A percentile compares a stretch with the other conserved stretches of the same genome.
These are phyloP conservation scores for Syngnathus typhle DNA, from an alignment of 2,113 vertebrate species.

Conservation along the genomic window DNA sequence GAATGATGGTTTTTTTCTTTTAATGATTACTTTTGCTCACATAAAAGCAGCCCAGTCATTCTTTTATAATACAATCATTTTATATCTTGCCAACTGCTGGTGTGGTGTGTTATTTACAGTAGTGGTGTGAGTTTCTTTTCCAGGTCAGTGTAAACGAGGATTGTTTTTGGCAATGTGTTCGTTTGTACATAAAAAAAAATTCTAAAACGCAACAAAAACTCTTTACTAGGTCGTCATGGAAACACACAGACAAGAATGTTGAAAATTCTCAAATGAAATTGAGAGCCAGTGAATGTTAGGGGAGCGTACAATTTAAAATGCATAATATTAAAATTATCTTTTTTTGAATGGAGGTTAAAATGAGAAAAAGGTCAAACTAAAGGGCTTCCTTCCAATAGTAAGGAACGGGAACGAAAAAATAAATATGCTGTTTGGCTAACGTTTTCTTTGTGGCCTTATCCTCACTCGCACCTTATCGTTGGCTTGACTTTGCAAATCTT, in stretches of 20 bases:
- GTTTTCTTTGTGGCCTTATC: slow-evolving; percentile 13
- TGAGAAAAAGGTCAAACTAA: slow-evolving; percentile 9
- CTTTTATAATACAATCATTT: background rate
- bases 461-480: slow-evolving; percentile 42
- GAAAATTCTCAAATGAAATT: background rate
- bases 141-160: background rate
- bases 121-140: background rate
- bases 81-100: background rate
- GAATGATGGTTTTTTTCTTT: background rate
- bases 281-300: background rate
- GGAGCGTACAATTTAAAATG: background rate
- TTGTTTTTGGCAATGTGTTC: background rate
- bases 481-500: slow-evolving; percentile 39
- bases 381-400: background rate
- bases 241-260: background rate
- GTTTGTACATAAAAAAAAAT: background rate
- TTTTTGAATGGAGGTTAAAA: slow-evolving; percentile 12
- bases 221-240: background rate
- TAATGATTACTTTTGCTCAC: background rate
- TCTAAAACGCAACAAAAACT: background rate
- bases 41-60: background rate
- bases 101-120: background rate
- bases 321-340: background rate
- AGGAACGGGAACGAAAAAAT: slow-evolving; percentile 3
- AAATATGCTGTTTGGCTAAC: slow-evolving; percentile 2